Percentiles rank a stretch among this genome's conserved stretches.
phyloP scores from a whole-genome alignment of 2,888 invertebrate genomes.

The Drosophila anomalata region DNA sequence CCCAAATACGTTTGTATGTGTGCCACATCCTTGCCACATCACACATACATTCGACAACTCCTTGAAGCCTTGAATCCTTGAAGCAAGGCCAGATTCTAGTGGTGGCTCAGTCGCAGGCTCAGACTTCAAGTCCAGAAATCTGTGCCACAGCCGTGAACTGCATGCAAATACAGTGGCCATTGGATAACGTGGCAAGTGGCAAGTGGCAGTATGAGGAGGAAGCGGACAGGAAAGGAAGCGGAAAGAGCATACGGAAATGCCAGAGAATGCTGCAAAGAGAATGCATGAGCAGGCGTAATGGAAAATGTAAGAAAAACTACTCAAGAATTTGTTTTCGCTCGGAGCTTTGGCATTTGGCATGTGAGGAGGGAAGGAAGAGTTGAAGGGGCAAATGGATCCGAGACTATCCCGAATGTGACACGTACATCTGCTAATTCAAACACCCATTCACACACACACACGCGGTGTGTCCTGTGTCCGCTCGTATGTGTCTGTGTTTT shows the following conservation, averaged over 20 bases:
- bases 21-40: too few species aligned
- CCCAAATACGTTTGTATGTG: background rate
- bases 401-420: conserved; percentile 57
- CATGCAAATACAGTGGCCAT: conserved; percentile 36
- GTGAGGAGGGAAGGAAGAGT: conserved; percentile 13
- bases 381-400: conserved; percentile 18
- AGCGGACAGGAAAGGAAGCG: conserved; percentile 13
- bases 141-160: conserved; percentile 36
- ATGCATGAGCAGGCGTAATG: conserved; percentile 44
- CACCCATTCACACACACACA: conserved; percentile 31
- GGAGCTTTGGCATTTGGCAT: conserved; percentile 33
- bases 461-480: background rate
- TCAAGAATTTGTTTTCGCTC: conserved; percentile 41
- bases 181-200: background rate
- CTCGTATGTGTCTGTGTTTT: background rate
- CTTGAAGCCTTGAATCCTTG: conserved; percentile 21
- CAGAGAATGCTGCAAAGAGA: conserved; percentile 36
- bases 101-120: conserved; percentile 20
- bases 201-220: background rate
- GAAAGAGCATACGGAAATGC: conserved; percentile 31
- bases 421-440: conserved; percentile 73
- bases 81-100: conserved; percentile 29
- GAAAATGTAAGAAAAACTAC: conserved; percentile 43
- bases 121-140: conserved; percentile 36
- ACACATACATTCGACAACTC: conserved; percentile 22